Evolutionary conservation across 2,797 vertebrate species (phyloP), one percentile per base, ranked within the genome.

Genomic region (Geotrypetes seraphini): DNA sequence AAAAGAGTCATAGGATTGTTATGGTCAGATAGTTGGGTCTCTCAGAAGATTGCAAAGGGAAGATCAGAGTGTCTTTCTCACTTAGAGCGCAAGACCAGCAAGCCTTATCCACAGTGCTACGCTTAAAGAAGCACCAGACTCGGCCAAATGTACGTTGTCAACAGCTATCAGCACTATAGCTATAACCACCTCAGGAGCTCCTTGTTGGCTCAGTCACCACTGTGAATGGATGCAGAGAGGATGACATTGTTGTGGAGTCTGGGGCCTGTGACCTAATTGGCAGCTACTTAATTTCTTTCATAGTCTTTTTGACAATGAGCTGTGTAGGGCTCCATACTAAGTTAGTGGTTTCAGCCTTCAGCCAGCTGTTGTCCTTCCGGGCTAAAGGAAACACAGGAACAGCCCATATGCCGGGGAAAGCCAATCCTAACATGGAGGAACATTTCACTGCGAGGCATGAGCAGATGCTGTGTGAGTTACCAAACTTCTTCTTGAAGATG

Each of bases 381-480:
- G 61, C 55, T 24, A 55, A 60, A 3, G 30, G 39, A 9, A 12
- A 42, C 1, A 6, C 11, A 10, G 47, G 15, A 19, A 16, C 14
- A 7, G 23, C 28, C 21, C 33, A 35, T 22, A 53, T 53, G 0
- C 50, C 47, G 5, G 31, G 16, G 20, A n/a, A 27, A n/a, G 29
- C 47, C 2, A 67, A 61, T 17, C 48, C 56, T 1, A 40, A 35
- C 17, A 71, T 63, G 60, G 84, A 91, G 31, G 78, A 90, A 48
- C 83, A 88, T 34, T 44, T 92, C 48, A 78, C 80, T 8, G 3
- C 79, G 43, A 83, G 90, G 73, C 76, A 88, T 19, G 79, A 91
- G 62, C 81, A 63, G 32, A 75, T 92, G 23, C 74, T 78, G 46
- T 54, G 57, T 5, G 87, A 92, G 92, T 73, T 96, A 30, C 92